Percentiles rank a stretch among this genome's conserved stretches.
These are phyloP conservation scores for Botrylloides violaceus DNA, from an alignment of 23 tunicate genomes.

Conservation along the genomic window DNA sequence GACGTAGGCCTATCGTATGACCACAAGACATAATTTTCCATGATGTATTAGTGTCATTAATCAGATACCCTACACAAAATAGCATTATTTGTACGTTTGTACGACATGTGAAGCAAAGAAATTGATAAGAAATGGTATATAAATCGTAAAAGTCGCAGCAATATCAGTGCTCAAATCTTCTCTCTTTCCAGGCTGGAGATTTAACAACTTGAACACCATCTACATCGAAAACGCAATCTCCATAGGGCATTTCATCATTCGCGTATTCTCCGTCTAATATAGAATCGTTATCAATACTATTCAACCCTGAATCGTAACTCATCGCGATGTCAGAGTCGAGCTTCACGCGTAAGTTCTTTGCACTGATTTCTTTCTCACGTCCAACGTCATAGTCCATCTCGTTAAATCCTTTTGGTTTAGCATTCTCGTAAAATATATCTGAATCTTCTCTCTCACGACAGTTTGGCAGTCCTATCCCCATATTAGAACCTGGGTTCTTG, in stretches of 20 bases:
- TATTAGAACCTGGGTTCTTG: neutral
- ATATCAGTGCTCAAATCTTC: no score
- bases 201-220: neutral
- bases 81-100: no score
- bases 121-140: no score
- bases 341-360: neutral
- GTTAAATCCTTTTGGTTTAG: neutral
- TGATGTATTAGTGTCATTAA: no score
- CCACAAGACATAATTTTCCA: no score
- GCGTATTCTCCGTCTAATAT: slow-evolving; percentile 57
- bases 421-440: no score
- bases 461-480: no score
- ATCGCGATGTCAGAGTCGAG: slow-evolving; percentile 42
- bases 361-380: neutral
- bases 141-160: no score
- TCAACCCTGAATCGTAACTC: slow-evolving; percentile 86
- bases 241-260: slow-evolving; percentile 29
- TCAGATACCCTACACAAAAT: no score
- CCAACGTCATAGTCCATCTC: neutral
- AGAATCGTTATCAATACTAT: slow-evolving; percentile 85
- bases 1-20: no score
- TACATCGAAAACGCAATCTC: neutral
- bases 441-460: neutral
- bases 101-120: no score
- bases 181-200: neutral